Percentiles rank a stretch among this genome's conserved stretches.
Conservation (phyloP, 1,140 invertebrate genomes). For the Calliphora vicina region DNA sequence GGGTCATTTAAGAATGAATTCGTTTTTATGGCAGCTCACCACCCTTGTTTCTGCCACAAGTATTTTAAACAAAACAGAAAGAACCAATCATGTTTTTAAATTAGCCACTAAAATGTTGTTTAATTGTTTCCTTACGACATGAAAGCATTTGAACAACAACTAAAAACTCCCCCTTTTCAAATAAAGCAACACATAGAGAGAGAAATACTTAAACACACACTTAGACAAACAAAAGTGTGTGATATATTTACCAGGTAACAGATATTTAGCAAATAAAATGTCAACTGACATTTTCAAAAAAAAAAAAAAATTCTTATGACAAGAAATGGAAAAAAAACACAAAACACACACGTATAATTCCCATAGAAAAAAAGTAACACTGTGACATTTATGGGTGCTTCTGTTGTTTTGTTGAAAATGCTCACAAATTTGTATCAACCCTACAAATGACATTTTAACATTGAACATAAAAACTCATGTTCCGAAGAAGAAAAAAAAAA, state of each 20-base stretch:
- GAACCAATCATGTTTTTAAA: neutral
- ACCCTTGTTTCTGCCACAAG: too few species aligned
- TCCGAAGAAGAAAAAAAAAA: neutral
- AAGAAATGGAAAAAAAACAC: neutral
- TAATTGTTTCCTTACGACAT: neutral
- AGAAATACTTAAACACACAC: neutral
- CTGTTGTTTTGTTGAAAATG: slow-evolving; percentile 8
- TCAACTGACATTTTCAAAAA: neutral
- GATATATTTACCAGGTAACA: neutral
- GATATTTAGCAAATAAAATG: slow-evolving; percentile 14
- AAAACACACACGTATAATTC: neutral
- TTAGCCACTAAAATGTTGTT: neutral
- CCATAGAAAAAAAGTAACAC: too few species aligned
- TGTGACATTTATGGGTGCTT: slow-evolving; percentile 31
- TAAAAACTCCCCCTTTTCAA: neutral
- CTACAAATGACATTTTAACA: neutral
- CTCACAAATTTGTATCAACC: slow-evolving; percentile 14
- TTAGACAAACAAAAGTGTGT: neutral
- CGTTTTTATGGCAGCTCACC: neutral
- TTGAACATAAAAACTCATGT: neutral
- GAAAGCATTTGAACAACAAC: neutral
- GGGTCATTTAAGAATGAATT: neutral
- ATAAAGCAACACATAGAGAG: neutral
- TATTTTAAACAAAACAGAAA: too few species aligned
- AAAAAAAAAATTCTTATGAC: neutral